A percentile compares a stretch with the other conserved stretches of the same genome.
Evolutionary conservation across 2,797 vertebrate species (phyloP).

Genomic region (Micromesistius poutassou): DNA sequence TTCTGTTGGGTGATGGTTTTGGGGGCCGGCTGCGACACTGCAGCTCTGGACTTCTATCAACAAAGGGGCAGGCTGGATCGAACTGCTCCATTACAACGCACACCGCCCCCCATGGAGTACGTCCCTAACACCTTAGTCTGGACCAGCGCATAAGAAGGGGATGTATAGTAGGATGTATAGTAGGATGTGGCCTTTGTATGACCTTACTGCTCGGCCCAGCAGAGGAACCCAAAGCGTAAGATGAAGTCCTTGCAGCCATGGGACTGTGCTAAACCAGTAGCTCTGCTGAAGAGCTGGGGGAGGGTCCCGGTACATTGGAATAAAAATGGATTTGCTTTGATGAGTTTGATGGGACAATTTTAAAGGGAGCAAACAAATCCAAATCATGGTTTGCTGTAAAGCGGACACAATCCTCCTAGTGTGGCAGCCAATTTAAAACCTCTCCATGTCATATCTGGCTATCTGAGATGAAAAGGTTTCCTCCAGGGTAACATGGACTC

Average conservation of each 20-base stretch:
- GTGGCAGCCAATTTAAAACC: not conserved
- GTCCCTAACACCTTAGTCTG: too few relatives aligned
- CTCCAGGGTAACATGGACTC: not conserved
- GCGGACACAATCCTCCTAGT: not conserved
- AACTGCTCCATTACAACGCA: not conserved
- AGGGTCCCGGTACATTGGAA: not conserved
- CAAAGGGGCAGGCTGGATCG: not conserved
- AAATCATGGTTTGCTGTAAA: conserved; percentile 18
- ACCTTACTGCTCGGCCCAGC: not conserved
- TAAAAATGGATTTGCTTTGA: not conserved
- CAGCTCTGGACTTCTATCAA: not conserved
- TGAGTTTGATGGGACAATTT: not conserved
- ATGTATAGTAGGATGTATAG: not conserved
- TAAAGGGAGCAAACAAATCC: not conserved
- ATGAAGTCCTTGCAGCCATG: not conserved
- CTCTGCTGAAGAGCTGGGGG: not conserved
- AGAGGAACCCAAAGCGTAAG: conserved; percentile 1
- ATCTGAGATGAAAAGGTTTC: not conserved
- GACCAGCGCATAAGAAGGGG: too few relatives aligned
- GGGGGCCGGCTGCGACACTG: too few relatives aligned
- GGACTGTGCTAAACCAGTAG: not conserved
- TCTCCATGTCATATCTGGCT: not conserved
- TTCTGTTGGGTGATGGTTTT: not conserved
- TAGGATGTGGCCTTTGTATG: not conserved
- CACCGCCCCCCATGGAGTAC: not conserved